Conservation (phyloP, 1,140 invertebrate genomes). For the Formica exsecta region DNA sequence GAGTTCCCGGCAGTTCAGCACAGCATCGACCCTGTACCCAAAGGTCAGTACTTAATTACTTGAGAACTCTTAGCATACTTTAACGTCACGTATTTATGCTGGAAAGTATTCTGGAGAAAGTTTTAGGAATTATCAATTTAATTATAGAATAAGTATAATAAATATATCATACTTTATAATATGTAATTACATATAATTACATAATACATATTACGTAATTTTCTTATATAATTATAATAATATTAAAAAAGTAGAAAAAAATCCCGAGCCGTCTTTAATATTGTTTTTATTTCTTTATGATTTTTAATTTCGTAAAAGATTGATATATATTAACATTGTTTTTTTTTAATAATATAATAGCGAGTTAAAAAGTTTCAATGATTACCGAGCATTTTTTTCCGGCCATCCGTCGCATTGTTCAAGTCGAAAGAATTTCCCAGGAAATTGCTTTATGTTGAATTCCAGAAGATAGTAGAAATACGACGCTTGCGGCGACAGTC, state of each 20-base stretch:
- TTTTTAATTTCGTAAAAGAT: not conserved
- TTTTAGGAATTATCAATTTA: not conserved
- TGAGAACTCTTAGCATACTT: not conserved
- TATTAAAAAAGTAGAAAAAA: too few relatives aligned
- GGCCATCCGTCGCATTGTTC: not conserved
- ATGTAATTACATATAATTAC: too few relatives aligned
- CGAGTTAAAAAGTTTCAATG: not conserved
- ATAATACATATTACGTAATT: not conserved
- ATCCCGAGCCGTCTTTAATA: too few relatives aligned
- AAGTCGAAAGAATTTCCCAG: not conserved
- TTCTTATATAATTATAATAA: not conserved
- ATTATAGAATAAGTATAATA: not conserved
- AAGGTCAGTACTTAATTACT: constrained; percentile 77
- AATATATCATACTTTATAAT: not conserved
- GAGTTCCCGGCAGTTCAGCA: constrained; percentile 69
- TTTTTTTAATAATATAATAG: not conserved
- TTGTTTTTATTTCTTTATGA: too few relatives aligned
- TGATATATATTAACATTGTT: not conserved
- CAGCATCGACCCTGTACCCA: constrained; percentile 81
- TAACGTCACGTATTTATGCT: not conserved
- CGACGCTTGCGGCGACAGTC: constrained; percentile 51
- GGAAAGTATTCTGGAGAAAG: not conserved
- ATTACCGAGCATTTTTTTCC: not conserved
- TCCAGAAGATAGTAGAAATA: constrained; percentile 25
- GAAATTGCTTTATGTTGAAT: not conserved